Percentiles rank a stretch among this genome's conserved stretches.
These are phyloP conservation scores for Papilio protenor DNA, from an alignment of 2,888 invertebrate species.

Conservation along the genomic window DNA sequence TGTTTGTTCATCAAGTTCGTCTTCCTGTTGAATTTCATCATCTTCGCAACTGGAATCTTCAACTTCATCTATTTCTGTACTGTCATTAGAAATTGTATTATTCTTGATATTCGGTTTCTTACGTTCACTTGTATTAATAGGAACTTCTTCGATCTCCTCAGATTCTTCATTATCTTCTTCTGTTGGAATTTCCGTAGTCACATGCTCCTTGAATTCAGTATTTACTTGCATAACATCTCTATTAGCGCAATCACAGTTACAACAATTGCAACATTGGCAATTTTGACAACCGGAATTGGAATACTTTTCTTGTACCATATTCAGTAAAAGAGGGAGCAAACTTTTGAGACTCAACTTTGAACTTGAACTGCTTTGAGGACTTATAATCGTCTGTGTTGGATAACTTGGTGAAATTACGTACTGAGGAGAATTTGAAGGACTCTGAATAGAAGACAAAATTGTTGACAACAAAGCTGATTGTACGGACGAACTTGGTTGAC, in stretches of 20 bases:
- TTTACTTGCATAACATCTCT: constrained; percentile 43
- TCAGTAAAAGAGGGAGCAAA: constrained; percentile 70
- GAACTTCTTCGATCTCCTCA: constrained; percentile 45
- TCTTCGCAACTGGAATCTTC: constrained; percentile 48
- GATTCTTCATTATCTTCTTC: constrained; percentile 54
- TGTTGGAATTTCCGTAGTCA: constrained; percentile 60
- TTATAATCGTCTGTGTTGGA: constrained; percentile 39
- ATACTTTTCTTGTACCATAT: constrained; percentile 67
- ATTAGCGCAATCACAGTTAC: constrained; percentile 48
- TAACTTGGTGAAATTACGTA: constrained; percentile 41
- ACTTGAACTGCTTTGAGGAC: constrained; percentile 44
- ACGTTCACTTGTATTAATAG: constrained; percentile 45
- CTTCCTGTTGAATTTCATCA: constrained; percentile 53
- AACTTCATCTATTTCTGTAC: constrained; percentile 56
- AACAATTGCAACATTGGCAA: constrained; percentile 51
- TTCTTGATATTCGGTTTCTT: constrained; percentile 45
- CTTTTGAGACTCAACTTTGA: constrained; percentile 64
- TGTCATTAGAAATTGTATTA: constrained; percentile 48
- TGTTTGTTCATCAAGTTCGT: constrained; percentile 25
- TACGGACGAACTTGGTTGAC: constrained; percentile 46
- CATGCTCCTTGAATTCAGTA: neutral
- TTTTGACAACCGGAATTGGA: constrained; percentile 52
- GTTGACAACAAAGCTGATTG: constrained; percentile 52
- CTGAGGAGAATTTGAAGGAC: constrained; percentile 43
- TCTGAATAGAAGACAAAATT: constrained; percentile 50